Conservation (phyloP, 2,113 vertebrate species). For the Geococcyx californianus region DNA sequence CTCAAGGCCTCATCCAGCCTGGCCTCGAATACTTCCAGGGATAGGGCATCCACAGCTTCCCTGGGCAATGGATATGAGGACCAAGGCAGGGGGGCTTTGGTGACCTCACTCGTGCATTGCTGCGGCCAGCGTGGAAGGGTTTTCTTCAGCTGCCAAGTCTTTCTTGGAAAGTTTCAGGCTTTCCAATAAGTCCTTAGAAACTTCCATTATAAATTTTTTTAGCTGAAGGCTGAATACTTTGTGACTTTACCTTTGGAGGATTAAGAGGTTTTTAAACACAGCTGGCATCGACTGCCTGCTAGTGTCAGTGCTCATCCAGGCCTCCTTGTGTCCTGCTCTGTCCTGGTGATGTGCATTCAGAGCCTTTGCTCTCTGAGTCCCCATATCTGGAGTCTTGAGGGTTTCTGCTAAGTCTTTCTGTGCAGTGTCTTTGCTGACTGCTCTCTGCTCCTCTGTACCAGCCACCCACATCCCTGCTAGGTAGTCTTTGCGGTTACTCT, state of each 20-base stretch:
- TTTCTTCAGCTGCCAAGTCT: not conserved
- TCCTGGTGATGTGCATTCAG: not conserved
- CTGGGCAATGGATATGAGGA: not conserved
- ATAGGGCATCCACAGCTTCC: too few relatives aligned
- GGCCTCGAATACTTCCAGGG: too few relatives aligned
- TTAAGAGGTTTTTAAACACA: not conserved
- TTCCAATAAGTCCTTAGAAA: not conserved
- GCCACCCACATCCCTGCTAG: not conserved
- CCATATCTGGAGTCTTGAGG: not conserved
- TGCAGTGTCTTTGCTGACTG: accelerated
- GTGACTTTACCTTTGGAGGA: not conserved
- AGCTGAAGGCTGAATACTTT: not conserved
- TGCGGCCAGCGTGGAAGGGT: not conserved
- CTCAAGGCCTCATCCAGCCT: too few relatives aligned
- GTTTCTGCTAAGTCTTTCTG: not conserved
- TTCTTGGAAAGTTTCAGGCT: not conserved
- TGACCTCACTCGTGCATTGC: not conserved
- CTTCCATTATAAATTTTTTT: not conserved
- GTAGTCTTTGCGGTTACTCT: not conserved
- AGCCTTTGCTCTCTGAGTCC: not conserved
- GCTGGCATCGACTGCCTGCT: too few relatives aligned
- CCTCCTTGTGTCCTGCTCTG: not conserved
- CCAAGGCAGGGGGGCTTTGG: not conserved
- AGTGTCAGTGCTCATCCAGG: not conserved
- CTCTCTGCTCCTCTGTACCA: not conserved